Percentiles rank a stretch among this genome's conserved stretches.
Evolutionary conservation across 1,140 invertebrate species (phyloP).

Genomic region (Caenorhabditis briggsae): DNA sequence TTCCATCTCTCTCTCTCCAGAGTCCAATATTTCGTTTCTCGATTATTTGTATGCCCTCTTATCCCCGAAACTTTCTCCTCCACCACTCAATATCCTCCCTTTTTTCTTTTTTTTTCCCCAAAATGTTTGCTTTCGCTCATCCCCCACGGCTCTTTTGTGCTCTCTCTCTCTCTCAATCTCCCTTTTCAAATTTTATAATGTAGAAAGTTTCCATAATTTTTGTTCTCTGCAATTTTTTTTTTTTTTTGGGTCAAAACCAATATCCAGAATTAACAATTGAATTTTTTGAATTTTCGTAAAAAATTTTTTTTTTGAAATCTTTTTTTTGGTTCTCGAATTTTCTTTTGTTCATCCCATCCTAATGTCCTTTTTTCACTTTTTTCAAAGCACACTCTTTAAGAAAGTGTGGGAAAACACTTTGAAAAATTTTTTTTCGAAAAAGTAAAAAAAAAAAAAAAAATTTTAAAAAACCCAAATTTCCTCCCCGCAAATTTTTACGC

Average conservation of each 20-base stretch:
- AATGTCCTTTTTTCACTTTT: neutral
- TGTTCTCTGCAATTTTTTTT: too few relatives aligned
- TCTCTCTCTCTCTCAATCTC: slow-evolving; percentile 23
- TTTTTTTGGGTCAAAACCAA: too few relatives aligned
- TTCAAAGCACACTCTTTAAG: neutral
- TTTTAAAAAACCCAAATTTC: too few relatives aligned
- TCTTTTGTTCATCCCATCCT: neutral
- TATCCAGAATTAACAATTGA: too few relatives aligned
- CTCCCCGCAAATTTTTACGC: too few relatives aligned
- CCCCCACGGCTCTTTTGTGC: neutral
- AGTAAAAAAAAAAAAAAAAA: too few relatives aligned
- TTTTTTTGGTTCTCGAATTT: neutral
- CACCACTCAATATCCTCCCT: slow-evolving; percentile 29
- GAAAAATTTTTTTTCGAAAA: too few relatives aligned
- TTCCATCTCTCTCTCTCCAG: too few relatives aligned
- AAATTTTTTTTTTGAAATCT: neutral
- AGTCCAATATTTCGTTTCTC: too few relatives aligned
- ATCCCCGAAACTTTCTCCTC: neutral
- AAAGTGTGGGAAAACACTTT: neutral
- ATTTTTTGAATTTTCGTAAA: too few relatives aligned
- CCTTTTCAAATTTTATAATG: neutral
- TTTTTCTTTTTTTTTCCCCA: neutral
- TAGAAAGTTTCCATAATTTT: too few relatives aligned
- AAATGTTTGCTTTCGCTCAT: slow-evolving; percentile 48
- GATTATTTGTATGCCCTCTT: slow-evolving; percentile 6